Conservation (phyloP, 1,140 invertebrate species). For the Apis mellifera region Amel_HAv3.1 CM009944.2:1743001-1743500, state of each 20-base stretch:
- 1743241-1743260: conserved; percentile 18
- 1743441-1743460: no score
- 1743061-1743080: not conserved
- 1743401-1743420: not conserved
- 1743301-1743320: not conserved
- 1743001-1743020: no score
- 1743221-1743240: conserved; percentile 15
- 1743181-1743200: conserved; percentile 4
- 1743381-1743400: no score
- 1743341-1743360: no score
- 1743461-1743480: no score
- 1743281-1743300: not conserved
- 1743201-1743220: not conserved
- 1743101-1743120: not conserved
- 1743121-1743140: not conserved
- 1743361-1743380: no score
- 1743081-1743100: conserved; percentile 27
- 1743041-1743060: not conserved
- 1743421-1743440: not conserved
- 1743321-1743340: no score
- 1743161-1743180: conserved; percentile 5
- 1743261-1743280: conserved; percentile 10
- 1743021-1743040: fast-evolving
- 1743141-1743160: not conserved
- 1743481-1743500: no score